Percentiles rank a stretch among this genome's conserved stretches.
Evolutionary conservation across 2,888 invertebrate species (phyloP).

Genomic region (Diogma glabrata): DNA sequence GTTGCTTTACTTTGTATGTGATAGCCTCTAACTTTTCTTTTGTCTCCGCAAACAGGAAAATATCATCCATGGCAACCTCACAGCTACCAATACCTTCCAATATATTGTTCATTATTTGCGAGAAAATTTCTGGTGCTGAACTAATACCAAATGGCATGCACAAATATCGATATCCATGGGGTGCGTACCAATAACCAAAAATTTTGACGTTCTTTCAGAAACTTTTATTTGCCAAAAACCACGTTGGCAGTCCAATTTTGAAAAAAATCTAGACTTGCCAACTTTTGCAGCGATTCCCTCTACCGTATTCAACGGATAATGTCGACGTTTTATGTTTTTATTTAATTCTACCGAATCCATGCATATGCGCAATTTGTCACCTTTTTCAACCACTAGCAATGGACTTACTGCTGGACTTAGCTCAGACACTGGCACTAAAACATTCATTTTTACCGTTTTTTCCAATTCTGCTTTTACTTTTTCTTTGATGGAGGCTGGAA

Average conservation of each 20-base stretch:
- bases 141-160: too few relatives aligned
- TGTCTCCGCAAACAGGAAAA: not conserved
- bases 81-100: not conserved
- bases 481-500: not conserved
- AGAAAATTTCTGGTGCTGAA: too few relatives aligned
- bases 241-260: not conserved
- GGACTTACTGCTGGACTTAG: not conserved
- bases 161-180: too few relatives aligned
- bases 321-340: not conserved
- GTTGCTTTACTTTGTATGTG: too few relatives aligned
- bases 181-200: too few relatives aligned
- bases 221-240: too few relatives aligned
- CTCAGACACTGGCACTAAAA: not conserved
- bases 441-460: not conserved
- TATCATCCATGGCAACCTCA: slow-evolving; percentile 1
- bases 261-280: not conserved
- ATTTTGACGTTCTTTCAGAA: too few relatives aligned
- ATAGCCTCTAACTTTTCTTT: not conserved
- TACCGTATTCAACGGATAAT: not conserved
- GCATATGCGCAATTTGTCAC: not conserved
- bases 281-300: not conserved
- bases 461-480: too few relatives aligned
- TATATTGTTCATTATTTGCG: too few relatives aligned
- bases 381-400: not conserved
- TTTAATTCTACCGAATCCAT: not conserved